phyloP scores from a whole-genome alignment of 2,797 vertebrate species.

The Eulemur rubriventer region DNA sequence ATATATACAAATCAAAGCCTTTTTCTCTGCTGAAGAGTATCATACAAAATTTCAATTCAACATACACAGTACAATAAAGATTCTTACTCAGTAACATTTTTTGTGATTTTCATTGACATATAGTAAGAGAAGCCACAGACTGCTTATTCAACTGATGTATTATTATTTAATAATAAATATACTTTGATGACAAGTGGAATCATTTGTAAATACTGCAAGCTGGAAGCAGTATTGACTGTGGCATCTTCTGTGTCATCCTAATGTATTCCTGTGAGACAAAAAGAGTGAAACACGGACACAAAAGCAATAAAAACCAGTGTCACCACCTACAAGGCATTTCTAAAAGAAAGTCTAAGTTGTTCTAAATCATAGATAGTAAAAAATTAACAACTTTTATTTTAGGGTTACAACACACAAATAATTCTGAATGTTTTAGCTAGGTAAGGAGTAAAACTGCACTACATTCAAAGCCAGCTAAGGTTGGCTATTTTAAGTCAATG shows the following conservation, averaged over 20 bases:
- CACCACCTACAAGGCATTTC: background rate
- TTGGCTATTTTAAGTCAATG: background rate
- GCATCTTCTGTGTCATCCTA: background rate
- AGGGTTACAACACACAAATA: background rate
- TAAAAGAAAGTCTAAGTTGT: background rate
- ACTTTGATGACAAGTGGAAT: background rate
- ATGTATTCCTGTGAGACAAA: background rate
- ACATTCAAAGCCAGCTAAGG: background rate
- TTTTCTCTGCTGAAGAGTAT: background rate
- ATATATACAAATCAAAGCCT: background rate
- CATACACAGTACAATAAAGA: background rate
- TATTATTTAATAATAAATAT: background rate
- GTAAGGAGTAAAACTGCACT: background rate
- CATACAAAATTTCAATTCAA: background rate
- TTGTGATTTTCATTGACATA: background rate
- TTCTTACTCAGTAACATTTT: background rate
- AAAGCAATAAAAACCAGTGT: background rate
- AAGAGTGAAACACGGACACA: background rate
- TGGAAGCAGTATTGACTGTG: background rate
- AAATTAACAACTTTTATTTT: background rate
- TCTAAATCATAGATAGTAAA: background rate
- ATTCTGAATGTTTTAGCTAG: background rate
- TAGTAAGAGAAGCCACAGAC: background rate
- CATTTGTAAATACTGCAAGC: background rate
- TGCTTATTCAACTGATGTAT: conserved; percentile 9